Evolutionary conservation across 2,888 invertebrate genomes (phyloP).

Genomic region (Nasonovia ribisnigri): DNA sequence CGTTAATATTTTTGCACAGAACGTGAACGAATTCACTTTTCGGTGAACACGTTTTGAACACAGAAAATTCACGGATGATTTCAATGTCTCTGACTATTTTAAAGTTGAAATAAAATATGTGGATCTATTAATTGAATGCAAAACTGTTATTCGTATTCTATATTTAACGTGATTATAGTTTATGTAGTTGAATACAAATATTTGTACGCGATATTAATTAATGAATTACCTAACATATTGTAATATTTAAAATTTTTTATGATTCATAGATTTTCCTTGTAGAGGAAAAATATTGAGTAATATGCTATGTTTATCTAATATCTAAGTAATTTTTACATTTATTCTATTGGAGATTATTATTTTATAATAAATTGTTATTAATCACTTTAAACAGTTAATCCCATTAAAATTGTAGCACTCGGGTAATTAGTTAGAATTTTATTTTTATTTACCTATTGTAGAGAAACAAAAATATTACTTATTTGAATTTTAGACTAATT

Average conservation of each 20-base stretch:
- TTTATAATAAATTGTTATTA: no score
- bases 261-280: no score
- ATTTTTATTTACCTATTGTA: background rate
- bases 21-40: no score
- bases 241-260: no score
- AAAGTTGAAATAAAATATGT: background rate
- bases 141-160: background rate
- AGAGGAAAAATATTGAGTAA: no score
- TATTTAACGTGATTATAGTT: no score
- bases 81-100: background rate
- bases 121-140: background rate
- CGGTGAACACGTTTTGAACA: no score
- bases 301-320: background rate
- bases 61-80: background rate
- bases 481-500: background rate
- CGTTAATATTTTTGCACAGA: no score
- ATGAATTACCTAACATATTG: no score
- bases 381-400: background rate
- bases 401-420: background rate
- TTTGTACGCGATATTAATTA: no score
- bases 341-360: no score
- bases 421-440: background rate
- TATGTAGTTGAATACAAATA: no score
- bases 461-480: background rate
- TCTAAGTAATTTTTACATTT: background rate